These are phyloP conservation scores for Andrena bucephala DNA, from an alignment of 2,888 invertebrate species.

Conservation along the genomic window DNA sequence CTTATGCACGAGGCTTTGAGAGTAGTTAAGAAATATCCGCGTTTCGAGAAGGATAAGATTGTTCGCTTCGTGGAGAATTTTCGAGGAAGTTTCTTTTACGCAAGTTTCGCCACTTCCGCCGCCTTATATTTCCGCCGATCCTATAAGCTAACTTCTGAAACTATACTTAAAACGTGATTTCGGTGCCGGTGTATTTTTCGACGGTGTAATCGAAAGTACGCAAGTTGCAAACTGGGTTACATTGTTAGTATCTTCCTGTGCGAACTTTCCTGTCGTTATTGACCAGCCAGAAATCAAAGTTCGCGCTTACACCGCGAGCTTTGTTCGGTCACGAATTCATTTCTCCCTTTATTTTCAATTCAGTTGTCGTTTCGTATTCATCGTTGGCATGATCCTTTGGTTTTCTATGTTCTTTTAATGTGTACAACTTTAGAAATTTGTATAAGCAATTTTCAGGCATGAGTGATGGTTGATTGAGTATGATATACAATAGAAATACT, in stretches of 20 bases:
- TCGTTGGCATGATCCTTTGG: not conserved
- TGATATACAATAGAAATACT: too few species aligned
- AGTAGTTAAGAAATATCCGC: slow-evolving; percentile 52
- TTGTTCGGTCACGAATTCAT: not conserved
- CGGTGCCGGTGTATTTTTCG: slow-evolving; percentile 50
- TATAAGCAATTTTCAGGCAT: too few species aligned
- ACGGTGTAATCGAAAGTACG: slow-evolving; percentile 57
- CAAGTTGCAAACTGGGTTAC: slow-evolving; percentile 59
- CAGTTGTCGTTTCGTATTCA: not conserved
- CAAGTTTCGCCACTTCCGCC: slow-evolving; percentile 54
- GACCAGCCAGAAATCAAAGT: slow-evolving; percentile 20
- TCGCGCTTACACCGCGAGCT: not conserved
- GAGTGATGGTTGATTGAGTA: too few species aligned
- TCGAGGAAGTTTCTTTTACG: slow-evolving; percentile 59
- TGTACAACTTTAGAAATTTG: too few species aligned
- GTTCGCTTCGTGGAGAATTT: slow-evolving; percentile 53
- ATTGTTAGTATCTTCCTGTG: slow-evolving; percentile 3
- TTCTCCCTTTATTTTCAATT: not conserved
- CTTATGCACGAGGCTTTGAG: slow-evolving; percentile 37
- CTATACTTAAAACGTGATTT: slow-evolving; percentile 65
- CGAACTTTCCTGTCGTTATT: slow-evolving; percentile 41
- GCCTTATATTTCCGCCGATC: slow-evolving; percentile 55
- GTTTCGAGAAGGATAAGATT: slow-evolving; percentile 55
- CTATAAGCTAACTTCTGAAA: slow-evolving; percentile 57
- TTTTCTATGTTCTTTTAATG: not conserved